Conservation (phyloP, 2,888 invertebrate species). For the Acanthoscelides obtectus region DNA sequence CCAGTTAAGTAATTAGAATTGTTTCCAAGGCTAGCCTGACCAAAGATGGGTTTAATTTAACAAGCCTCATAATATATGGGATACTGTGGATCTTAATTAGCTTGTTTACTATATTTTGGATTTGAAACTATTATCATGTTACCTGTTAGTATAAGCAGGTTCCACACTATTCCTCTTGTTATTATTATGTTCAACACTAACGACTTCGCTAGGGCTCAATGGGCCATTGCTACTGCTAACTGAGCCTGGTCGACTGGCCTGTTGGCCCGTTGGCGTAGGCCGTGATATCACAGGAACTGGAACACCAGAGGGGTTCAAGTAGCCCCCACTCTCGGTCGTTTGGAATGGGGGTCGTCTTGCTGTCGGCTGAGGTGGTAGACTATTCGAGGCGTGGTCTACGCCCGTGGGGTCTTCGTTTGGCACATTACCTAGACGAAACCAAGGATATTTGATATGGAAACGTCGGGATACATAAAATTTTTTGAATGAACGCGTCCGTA, state of each 20-base stretch:
- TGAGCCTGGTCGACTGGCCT: slow-evolving; percentile 40
- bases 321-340: slow-evolving; percentile 46
- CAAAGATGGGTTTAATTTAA: too few species aligned
- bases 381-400: not conserved
- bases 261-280: slow-evolving; percentile 34
- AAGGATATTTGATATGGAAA: too few species aligned
- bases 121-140: too few species aligned
- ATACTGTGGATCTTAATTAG: too few species aligned
- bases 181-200: slow-evolving; percentile 49
- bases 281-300: slow-evolving; percentile 28
- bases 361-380: slow-evolving; percentile 4
- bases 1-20: too few species aligned
- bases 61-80: too few species aligned
- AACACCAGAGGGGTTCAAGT: slow-evolving; percentile 45
- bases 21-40: too few species aligned
- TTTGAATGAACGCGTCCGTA: too few species aligned
- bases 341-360: slow-evolving; percentile 13
- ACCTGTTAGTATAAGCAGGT: slow-evolving; percentile 35
- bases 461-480: too few species aligned
- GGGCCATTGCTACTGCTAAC: slow-evolving; percentile 42
- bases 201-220: slow-evolving; percentile 37
- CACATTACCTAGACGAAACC: not conserved
- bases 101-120: too few species aligned
- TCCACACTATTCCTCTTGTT: slow-evolving; percentile 46
- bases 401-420: not conserved